Base-by-base conservation (phyloP, 2,113 vertebrate species). In the Xyliphius kryptos region DNA sequence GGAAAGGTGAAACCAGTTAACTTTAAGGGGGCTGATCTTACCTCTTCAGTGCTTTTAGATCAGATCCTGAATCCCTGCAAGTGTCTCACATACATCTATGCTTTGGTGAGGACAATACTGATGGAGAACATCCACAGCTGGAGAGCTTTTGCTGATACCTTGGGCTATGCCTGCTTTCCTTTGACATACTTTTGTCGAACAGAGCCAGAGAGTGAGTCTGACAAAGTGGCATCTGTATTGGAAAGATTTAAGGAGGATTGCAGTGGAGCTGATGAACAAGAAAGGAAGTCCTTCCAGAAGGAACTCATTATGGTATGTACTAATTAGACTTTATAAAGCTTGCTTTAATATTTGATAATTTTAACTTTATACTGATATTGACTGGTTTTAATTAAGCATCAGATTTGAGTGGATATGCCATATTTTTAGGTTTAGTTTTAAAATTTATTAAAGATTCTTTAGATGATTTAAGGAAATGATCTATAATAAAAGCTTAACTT, bases 221-320 rank as follows among this genome's bases (percentile, higher is more conserved):
- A 98, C 78, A 82, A 90, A 16, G 96, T 98, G 49, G 96, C 95
- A 0, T 97, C 88, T 0, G 92, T 98, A 2, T 79, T 98, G 75
- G 96, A 97, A 68, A 96, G 87, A 78, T 81, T 98, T 56, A 98
- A 98, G 77, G 96, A 98, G 63, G 94, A 98, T 71, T 98, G 94
- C 71, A 97, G 94, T 80, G 91, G 87, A 51, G 57, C 83, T 0
- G 92, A 95, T 55, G 86, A 77, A 80, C 95, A 90, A 58, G 94
- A 94, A 60, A 90, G 87, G 41, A 98, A 97, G 59, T 97, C 94
- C 36, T 98, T 98, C 76, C 96, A 98, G 86, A 98, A 97, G 73
- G 95, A 98, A 67, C 89, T 98, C 22, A 88, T 98, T 80, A 88
- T 83, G 59, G 96, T 98, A 74, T 89, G 93, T 83, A 50, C 38